Base-by-base conservation (phyloP, 2,113 vertebrate genomes). In the Chaetorhynchus papuensis region DNA sequence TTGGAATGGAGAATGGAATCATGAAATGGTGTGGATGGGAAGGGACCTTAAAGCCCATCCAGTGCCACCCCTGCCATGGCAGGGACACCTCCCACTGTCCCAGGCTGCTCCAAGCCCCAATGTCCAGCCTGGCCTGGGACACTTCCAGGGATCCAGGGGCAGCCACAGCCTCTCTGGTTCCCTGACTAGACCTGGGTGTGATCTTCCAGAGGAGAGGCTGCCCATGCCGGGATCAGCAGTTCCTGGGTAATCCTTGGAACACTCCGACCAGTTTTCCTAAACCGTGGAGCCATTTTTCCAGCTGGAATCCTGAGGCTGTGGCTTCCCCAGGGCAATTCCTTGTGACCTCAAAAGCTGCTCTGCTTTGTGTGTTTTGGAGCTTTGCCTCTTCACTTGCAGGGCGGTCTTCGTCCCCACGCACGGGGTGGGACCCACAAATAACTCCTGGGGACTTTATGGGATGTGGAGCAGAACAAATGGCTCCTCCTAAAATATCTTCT, bases 211-310 rank as follows among this genome's bases (percentile, higher is more conserved):
- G 41, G n/a, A 93, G 64, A 41, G 5, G 27, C 19, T 61, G 49
- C 39, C 59, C 23, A 0, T 1, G 16, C 50, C 3, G 8, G 50
- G 52, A 15, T 20, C 41, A 9, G 31, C 1, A 1, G 5, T 17
- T n/a, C 42, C 35, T 10, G 27, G 47, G 26, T 75, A 59, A 26
- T 15, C 76, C 52, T 68, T 12, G 57, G 20, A 21, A 18, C 10
- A 0, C 30, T 33, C 30, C 6, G 8, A 4, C 3, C 0, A 2
- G 2, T 17, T 78, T 53, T 50, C 21, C 10, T 12, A 9, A 90
- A 12, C 7, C 0, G 1, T 7, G 35, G 47, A 63, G 56, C 57
- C 10, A 1, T 72, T 82, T 57, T n/a, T 19, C 59, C 17, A 8
- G 0, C 28, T 3, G 1, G 1, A 37, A 53, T 33, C 63, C 85